A percentile compares a stretch with the other conserved stretches of the same genome.
phyloP scores from a whole-genome alignment of 2,888 invertebrate species.

The Lochmaea capreae region DNA sequence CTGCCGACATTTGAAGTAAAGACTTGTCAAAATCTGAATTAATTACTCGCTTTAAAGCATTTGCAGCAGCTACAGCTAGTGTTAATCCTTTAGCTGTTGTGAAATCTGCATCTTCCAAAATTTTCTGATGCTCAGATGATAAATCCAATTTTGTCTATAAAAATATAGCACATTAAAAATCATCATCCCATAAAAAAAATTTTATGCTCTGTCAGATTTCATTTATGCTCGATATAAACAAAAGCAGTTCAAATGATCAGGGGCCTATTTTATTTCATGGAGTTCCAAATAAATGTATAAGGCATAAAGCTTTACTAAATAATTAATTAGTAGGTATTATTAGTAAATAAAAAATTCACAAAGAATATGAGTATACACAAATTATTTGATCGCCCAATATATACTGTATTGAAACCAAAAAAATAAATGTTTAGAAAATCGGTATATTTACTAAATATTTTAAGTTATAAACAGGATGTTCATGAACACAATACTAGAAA shows the following conservation, averaged over 20 bases:
- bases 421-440: no score
- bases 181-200: not conserved
- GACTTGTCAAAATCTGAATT: constrained; percentile 75
- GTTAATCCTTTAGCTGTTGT: constrained; percentile 72
- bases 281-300: no score
- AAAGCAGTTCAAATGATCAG: not conserved
- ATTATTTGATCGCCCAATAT: no score
- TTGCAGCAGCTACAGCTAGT: constrained; percentile 77
- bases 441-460: no score
- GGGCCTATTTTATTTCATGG: no score
- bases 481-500: no score
- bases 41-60: constrained; percentile 80
- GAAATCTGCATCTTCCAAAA: constrained; percentile 80
- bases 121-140: constrained; percentile 74
- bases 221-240: not conserved
- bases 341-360: no score
- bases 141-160: constrained; percentile 76
- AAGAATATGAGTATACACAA: no score
- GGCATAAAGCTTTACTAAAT: no score
- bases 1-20: constrained; percentile 76
- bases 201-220: not conserved
- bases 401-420: no score
- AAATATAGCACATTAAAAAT: constrained; percentile 19
- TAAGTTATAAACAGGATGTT: no score
- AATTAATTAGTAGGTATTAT: no score